A percentile compares a stretch with the other conserved stretches of the same genome.
Conservation (phyloP, 2,797 vertebrate species). For the Arctocebus calabarensis region DNA sequence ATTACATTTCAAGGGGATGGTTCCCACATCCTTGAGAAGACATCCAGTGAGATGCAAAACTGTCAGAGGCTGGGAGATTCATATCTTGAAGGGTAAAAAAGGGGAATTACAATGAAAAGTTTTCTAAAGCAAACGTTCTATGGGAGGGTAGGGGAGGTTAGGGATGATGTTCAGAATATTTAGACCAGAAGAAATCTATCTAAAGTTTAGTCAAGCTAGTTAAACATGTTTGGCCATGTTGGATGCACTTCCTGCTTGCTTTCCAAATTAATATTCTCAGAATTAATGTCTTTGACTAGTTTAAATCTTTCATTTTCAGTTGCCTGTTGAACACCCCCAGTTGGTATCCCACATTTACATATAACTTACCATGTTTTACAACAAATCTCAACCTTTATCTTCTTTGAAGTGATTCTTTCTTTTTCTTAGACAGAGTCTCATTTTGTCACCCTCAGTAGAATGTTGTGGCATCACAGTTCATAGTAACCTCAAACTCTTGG, state of each 20-base stretch:
- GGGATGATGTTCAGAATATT: background rate
- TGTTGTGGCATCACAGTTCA: too few species aligned
- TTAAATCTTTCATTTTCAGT: background rate
- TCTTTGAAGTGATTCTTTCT: background rate
- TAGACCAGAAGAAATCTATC: background rate
- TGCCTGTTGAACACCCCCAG: background rate
- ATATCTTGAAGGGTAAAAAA: background rate
- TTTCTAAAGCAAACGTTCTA: slow-evolving; percentile 20
- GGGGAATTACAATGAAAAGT: background rate
- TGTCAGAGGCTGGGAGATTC: background rate
- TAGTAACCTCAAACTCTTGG: too few species aligned
- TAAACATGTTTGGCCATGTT: background rate
- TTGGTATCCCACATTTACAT: background rate
- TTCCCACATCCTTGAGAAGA: background rate
- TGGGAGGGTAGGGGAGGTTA: too few species aligned
- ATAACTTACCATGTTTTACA: background rate
- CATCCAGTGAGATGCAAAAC: background rate
- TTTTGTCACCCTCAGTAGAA: too few species aligned
- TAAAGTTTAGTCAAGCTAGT: background rate
- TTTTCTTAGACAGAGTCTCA: too few species aligned
- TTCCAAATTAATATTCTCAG: background rate
- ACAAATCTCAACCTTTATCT: background rate
- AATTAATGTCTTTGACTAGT: background rate
- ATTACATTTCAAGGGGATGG: slow-evolving; percentile 34
- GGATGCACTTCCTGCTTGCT: background rate